Evolutionary conservation across 2,888 invertebrate species (phyloP), one percentile per base, ranked within the genome.

Genomic region (Latheticus oryzae): DNA sequence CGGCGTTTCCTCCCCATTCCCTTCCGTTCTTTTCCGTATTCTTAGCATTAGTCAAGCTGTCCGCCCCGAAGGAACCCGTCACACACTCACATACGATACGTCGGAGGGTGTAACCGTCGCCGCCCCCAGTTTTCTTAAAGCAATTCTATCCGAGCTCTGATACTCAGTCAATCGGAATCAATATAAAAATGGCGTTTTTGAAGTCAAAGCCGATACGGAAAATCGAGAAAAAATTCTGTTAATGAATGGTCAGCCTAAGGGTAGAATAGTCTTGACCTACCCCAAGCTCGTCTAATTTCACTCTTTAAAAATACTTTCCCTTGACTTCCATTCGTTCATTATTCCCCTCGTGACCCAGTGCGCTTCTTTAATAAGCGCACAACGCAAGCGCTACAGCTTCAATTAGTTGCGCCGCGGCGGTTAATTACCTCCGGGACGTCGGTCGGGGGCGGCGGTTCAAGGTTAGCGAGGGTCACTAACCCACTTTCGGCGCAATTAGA

Each of bases 241-340:
- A 70, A 64, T 64, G 66, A 67, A 67, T 61, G 68, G 68, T 64
- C 68, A 67, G 60, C 60, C 60, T 61, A 60, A 57, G 61, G 61
- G 66, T 65, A 65, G 64, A 68, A 61, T 63, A 62, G 63, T 65
- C 76, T 67, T 72, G 76, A 77, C 78, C 78, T 78, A 72, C 70
- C 76, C 69, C 75, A 77, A 76, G 72, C 71, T 70, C 71, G 73
- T 74, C 74, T 77, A 78, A 78, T 78, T 78, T 77, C 75, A 75
- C 78, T 76, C 76, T 76, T 77, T 75, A 75, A 75, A 72, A 76
- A 77, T 75, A 76, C 78, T 78, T 78, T 78, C 76, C 73, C 77
- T 76, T 73, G 76, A 73, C 75, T 76, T 76, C 71, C 73, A 71
- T 72, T 66, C 73, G 72, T 73, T 77, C 76, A 76, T 76, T 76